Percentiles rank a stretch among this genome's conserved stretches.
These are phyloP conservation scores for Silurus asotus DNA, from an alignment of 2,113 vertebrate species.

Conservation along the genomic window DNA sequence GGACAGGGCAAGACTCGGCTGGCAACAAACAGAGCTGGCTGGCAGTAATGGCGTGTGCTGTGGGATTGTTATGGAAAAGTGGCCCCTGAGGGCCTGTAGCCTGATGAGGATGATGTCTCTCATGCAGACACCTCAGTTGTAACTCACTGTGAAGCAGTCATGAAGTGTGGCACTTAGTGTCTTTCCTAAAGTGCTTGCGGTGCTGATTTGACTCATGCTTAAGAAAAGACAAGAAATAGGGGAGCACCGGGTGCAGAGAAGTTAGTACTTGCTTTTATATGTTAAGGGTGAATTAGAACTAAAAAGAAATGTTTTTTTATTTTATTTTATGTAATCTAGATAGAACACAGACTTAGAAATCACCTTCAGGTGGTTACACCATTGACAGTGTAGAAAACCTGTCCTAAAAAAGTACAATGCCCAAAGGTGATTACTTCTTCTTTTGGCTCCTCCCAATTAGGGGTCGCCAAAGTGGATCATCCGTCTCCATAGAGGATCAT, in stretches of 20 bases:
- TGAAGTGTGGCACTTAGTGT: slow-evolving; percentile 3
- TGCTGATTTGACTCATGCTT: slow-evolving; percentile 12
- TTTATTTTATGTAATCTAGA: background rate
- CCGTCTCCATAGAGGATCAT: too few relatives aligned
- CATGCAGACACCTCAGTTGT: slow-evolving; percentile 34
- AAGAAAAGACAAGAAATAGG: background rate
- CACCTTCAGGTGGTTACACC: background rate
- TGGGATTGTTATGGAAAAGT: slow-evolving; percentile 38
- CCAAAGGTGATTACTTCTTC: too few relatives aligned
- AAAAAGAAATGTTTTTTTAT: background rate
- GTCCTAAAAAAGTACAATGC: too few relatives aligned
- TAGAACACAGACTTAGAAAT: background rate
- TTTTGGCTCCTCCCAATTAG: too few relatives aligned
- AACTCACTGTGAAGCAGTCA: slow-evolving; percentile 35
- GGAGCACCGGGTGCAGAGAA: background rate
- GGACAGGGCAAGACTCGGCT: slow-evolving; percentile 50
- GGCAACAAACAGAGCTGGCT: slow-evolving; percentile 34
- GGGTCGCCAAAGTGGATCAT: too few relatives aligned
- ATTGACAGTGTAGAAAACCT: background rate
- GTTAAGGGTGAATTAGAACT: background rate
- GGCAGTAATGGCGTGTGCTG: slow-evolving; percentile 41
- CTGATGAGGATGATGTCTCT: slow-evolving; percentile 24
- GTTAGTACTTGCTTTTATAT: background rate
- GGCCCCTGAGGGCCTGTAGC: slow-evolving; percentile 39
- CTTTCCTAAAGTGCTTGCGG: slow-evolving; percentile 20